Conservation (phyloP, 2,888 invertebrate genomes). For the Hydriomena furcata region DNA sequence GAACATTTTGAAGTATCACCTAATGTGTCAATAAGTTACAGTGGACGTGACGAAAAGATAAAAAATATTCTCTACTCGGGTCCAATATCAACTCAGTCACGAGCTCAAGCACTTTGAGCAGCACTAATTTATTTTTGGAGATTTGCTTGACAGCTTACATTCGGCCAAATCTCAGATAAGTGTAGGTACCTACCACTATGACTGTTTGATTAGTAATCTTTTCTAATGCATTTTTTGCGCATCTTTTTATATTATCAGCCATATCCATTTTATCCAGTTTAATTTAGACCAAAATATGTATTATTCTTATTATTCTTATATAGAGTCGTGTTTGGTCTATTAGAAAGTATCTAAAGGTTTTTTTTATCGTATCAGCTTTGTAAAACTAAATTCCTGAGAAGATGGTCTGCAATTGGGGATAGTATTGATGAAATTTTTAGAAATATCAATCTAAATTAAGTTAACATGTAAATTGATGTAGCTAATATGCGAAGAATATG, state of each 20-base stretch:
- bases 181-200: slow-evolving; percentile 48
- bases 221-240: slow-evolving; percentile 1
- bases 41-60: slow-evolving; percentile 38
- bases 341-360: no score
- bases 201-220: slow-evolving; percentile 24
- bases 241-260: not conserved
- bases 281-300: no score
- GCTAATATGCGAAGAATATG: no score
- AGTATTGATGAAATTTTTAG: no score
- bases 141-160: slow-evolving; percentile 68
- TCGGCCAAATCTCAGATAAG: slow-evolving; percentile 41
- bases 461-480: no score
- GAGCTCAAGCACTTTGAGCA: slow-evolving; percentile 71
- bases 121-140: slow-evolving; percentile 71
- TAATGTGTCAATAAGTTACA: not conserved
- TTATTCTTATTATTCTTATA: no score
- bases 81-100: slow-evolving; percentile 71
- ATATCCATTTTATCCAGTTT: not conserved
- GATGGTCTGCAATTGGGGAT: no score
- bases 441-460: no score
- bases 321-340: no score
- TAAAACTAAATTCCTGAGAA: no score
- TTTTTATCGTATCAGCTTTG: no score
- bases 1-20: no score
- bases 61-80: slow-evolving; percentile 48